Base-by-base conservation (phyloP, 2,888 invertebrate genomes). In the Thymelicus sylvestris region DNA sequence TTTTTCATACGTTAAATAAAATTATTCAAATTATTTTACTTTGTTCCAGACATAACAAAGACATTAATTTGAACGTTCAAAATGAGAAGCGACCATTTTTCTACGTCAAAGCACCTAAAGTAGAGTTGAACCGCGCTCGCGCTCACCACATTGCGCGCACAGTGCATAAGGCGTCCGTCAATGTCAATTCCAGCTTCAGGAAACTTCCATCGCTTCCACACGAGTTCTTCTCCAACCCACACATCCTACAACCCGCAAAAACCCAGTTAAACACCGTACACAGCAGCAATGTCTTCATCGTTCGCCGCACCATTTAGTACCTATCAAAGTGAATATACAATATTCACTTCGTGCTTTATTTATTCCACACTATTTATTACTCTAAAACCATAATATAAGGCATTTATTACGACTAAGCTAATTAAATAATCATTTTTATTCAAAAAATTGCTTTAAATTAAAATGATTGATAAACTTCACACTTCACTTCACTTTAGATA, bases 31-130 rank as follows among this genome's bases (percentile, higher is more conserved):
- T 10, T 44, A 44, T 44, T 31, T 44, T 41, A 44, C 8, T 44
- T 44, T 44, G 8, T 44, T 67, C 8, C 60, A 67, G 67, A 47
- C 50, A 50, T 15, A 67, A 67, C 12, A 39, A 38, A 50, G 13
- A 60, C 7, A 39, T 24, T 8, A 7, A 13, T 39, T 19, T 39
- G 0, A 8, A 8, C n/a, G 52, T 50, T 50, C 52, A 15, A 15
- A 15, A 4, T 1, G 48, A 48, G 0, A 38, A n/a, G 10, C 19
- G 13, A 19, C 59, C 41, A 38, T 10, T 31, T 50, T 24, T 44
- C n/a, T 64, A 67, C 39, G 41, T 70, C 0, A 70, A 65, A 31
- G 38, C 41, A 38, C 52, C 60, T 24, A 65, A 41, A 59, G 50
- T 70, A 7, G 12, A 38, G 8, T 7, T 69, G 39, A 69, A 64